Conservation (phyloP, 2,113 vertebrate genomes). For the Epinephelus cyanopodus region DNA sequence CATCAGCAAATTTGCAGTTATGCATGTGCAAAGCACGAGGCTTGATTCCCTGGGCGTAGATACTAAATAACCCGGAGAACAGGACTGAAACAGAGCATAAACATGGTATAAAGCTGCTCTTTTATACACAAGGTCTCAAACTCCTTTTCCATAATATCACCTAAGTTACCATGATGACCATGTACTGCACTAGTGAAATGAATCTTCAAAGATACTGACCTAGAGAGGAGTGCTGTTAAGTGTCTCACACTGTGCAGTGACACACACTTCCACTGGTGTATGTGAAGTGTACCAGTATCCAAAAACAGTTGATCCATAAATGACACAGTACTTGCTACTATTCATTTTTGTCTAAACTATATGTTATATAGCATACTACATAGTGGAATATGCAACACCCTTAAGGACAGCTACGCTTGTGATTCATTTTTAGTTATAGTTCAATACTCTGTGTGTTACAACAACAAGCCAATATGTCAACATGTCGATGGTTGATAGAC, state of each 20-base stretch:
- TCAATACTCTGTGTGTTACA: constrained; percentile 1
- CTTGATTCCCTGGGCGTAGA: not conserved
- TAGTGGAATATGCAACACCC: not conserved
- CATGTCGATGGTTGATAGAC: not conserved
- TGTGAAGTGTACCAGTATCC: not conserved
- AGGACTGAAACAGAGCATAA: not conserved
- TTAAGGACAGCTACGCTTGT: not conserved
- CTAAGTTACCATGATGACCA: not conserved
- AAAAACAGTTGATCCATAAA: not conserved
- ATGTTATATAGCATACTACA: not conserved
- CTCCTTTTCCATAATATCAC: not conserved
- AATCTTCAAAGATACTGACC: not conserved
- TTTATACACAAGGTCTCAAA: not conserved
- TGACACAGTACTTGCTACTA: not conserved
- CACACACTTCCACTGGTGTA: not conserved
- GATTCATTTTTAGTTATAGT: not conserved
- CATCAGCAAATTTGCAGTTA: not conserved
- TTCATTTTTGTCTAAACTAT: not conserved
- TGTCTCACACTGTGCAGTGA: not conserved
- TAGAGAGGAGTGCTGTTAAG: not conserved
- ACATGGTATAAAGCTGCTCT: not conserved
- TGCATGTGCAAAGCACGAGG: not conserved
- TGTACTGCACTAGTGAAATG: not conserved
- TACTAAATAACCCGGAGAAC: not conserved
- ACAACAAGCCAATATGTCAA: not conserved